phyloP scores from a whole-genome alignment of 2,888 invertebrate species.

The Eubasilissa splendida region DNA sequence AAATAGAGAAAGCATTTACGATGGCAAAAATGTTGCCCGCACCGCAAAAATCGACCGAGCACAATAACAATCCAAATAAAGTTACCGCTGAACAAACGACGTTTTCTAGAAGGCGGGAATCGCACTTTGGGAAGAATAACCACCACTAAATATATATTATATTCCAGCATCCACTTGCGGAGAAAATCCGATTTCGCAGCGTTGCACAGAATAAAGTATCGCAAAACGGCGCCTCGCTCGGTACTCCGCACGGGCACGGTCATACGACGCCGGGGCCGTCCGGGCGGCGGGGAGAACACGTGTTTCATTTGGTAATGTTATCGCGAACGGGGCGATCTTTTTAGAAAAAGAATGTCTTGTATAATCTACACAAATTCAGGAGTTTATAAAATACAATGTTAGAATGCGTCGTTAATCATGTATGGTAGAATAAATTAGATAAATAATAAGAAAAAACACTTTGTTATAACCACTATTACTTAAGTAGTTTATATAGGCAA shows the following conservation, averaged over 20 bases:
- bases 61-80: conserved; percentile 38
- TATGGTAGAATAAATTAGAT: too few species aligned
- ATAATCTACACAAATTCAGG: too few species aligned
- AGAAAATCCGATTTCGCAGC: conserved; percentile 42
- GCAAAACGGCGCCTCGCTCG: conserved; percentile 14
- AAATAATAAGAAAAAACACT: too few species aligned
- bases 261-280: background rate
- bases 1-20: conserved; percentile 15
- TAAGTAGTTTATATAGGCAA: too few species aligned
- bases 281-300: conserved; percentile 6
- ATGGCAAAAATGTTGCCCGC: conserved; percentile 16
- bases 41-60: conserved; percentile 5
- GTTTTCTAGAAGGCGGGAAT: conserved; percentile 13
- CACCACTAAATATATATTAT: conserved; percentile 24
- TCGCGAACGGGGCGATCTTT: background rate
- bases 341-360: background rate
- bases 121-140: conserved; percentile 35
- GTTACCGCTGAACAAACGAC: conserved; percentile 28
- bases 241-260: background rate
- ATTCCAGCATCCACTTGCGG: conserved; percentile 18
- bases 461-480: too few species aligned
- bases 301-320: conserved; percentile 7
- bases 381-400: too few species aligned
- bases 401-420: too few species aligned
- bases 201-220: conserved; percentile 41